A percentile compares a stretch with the other conserved stretches of the same genome.
These are phyloP conservation scores for Globia sparganii DNA, from an alignment of 2,888 invertebrate species.

Conservation along the genomic window DNA sequence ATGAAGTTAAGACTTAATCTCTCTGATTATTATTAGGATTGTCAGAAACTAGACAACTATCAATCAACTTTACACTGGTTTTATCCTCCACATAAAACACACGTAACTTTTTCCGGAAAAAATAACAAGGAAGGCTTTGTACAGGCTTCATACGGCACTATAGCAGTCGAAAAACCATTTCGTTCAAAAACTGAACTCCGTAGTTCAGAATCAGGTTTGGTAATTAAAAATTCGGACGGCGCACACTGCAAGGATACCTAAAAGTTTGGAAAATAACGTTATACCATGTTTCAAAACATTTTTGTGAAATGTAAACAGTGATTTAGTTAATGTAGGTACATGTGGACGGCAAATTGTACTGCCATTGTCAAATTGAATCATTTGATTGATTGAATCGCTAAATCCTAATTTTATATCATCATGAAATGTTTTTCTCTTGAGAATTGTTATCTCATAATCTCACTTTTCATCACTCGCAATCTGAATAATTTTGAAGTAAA, in stretches of 20 bases:
- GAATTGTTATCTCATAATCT: neutral
- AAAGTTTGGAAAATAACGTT: conserved; percentile 46
- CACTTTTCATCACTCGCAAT: neutral
- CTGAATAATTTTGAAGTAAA: neutral
- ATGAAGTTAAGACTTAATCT: too few relatives aligned
- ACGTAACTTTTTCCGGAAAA: neutral
- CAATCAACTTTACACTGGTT: neutral
- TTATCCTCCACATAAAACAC: neutral
- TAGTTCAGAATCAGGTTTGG: conserved; percentile 21
- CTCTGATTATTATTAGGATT: neutral
- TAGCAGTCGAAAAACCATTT: conserved; percentile 3
- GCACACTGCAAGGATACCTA: conserved; percentile 19
- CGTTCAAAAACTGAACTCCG: conserved; percentile 14
- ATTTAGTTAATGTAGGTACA: neutral
- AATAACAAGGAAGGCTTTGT: neutral
- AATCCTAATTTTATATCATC: neutral
- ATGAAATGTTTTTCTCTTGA: neutral
- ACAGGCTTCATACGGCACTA: neutral
- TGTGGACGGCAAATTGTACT: neutral
- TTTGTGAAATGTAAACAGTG: neutral
- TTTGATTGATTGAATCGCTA: neutral
- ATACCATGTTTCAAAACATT: neutral
- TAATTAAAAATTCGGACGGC: conserved; percentile 42
- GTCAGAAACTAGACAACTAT: neutral
- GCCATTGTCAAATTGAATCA: neutral